Conservation (phyloP, 30 jellyfish, hydroid and myxozoan genomes). For the Sanderia malayensis region DNA sequence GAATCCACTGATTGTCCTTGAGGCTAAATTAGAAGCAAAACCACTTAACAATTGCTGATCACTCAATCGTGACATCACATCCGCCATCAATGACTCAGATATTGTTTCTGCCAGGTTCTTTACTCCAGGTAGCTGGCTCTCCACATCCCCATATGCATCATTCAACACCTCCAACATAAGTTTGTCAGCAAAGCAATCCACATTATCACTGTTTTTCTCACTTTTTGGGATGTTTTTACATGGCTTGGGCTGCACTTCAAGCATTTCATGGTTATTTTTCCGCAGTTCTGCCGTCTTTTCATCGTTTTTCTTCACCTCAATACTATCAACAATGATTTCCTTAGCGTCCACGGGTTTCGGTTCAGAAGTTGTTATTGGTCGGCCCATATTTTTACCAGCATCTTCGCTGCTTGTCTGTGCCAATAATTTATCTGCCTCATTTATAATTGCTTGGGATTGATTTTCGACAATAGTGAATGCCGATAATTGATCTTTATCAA, state of each 20-base stretch:
- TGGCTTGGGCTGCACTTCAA: too few species aligned
- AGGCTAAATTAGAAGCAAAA: not conserved
- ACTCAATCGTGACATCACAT: not conserved
- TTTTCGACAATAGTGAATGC: too few species aligned
- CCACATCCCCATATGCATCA: not conserved
- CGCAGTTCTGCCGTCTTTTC: too few species aligned
- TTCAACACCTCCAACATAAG: not conserved
- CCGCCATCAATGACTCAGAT: not conserved
- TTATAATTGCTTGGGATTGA: too few species aligned
- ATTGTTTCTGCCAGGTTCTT: not conserved
- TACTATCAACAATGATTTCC: too few species aligned
- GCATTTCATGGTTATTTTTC: too few species aligned
- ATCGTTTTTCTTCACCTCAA: too few species aligned
- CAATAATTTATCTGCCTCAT: too few species aligned
- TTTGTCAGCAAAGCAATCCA: not conserved
- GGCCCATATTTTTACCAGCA: not conserved
- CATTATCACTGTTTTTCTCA: not conserved
- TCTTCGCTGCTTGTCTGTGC: too few species aligned
- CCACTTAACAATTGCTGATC: not conserved
- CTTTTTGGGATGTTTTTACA: not conserved
- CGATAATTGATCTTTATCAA: too few species aligned
- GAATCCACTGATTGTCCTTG: not conserved
- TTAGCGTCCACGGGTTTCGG: too few species aligned
- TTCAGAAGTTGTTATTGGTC: too few species aligned
- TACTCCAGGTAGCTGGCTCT: not conserved